These are phyloP conservation scores for Oncorhynchus mykiss DNA, from an alignment of 2,113 vertebrate species.

Conservation along the genomic window DNA sequence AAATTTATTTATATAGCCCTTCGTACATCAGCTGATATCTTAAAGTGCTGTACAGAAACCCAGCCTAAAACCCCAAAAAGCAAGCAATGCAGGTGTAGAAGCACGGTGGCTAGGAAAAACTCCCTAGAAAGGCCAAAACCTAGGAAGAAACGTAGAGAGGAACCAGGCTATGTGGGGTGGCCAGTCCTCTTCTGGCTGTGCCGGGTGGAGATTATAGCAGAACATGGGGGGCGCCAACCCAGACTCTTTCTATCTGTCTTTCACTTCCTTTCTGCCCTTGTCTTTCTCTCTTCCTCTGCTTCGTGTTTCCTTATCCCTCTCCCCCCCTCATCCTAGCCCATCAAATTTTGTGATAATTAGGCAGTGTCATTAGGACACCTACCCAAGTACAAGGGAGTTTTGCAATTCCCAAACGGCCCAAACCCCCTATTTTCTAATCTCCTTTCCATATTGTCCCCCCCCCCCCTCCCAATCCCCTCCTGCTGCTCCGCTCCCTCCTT, in stretches of 20 bases:
- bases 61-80: too few relatives aligned
- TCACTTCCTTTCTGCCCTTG: neutral
- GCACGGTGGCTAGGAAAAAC: too few relatives aligned
- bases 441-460: conserved; percentile 73
- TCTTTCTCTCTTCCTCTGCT: conserved; percentile 41
- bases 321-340: conserved; percentile 54
- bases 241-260: neutral
- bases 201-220: too few relatives aligned
- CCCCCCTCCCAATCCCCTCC: conserved; percentile 24
- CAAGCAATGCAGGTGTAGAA: too few relatives aligned
- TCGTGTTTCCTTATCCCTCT: conserved; percentile 29
- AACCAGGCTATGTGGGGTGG: too few relatives aligned
- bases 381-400: conserved; percentile 74
- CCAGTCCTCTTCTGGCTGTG: too few relatives aligned
- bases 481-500: conserved; percentile 30
- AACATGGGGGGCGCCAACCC: too few relatives aligned
- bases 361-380: conserved; percentile 76
- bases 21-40: too few relatives aligned
- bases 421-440: conserved; percentile 79
- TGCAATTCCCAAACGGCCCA: conserved; percentile 73
- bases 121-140: too few relatives aligned
- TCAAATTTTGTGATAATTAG: conserved; percentile 83
- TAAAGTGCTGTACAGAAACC: too few relatives aligned
- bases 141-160: too few relatives aligned
- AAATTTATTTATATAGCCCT: too few relatives aligned